phyloP scores from a whole-genome alignment of 2,113 vertebrate species.

The Cercocebus atys region DNA sequence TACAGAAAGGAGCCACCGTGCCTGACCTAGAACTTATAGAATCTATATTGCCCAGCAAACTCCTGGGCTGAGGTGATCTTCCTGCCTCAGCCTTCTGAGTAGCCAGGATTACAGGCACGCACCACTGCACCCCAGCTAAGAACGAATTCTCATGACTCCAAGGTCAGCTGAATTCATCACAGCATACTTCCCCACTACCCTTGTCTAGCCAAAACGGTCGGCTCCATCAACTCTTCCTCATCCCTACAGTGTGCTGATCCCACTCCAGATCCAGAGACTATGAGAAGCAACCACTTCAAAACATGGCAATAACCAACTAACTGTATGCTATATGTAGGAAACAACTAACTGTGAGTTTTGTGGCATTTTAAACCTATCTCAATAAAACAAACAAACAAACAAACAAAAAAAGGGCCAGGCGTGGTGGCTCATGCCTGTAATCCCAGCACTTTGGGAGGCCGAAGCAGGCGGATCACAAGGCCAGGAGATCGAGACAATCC shows the following conservation, averaged over 20 bases:
- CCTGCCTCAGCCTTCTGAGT: background rate
- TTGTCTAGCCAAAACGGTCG: background rate
- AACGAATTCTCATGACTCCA: background rate
- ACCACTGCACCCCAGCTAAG: background rate
- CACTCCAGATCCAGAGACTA: background rate
- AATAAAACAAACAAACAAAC: background rate
- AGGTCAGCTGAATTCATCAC: background rate
- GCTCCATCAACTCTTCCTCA: background rate
- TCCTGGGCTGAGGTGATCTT: background rate
- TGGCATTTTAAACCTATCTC: constrained; percentile 8
- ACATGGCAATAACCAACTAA: background rate
- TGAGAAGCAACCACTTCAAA: background rate
- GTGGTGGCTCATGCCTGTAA: no score
- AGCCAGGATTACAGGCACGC: background rate
- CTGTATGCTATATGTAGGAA: background rate
- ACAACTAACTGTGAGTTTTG: background rate
- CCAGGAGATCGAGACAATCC: no score
- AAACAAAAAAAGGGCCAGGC: no score
- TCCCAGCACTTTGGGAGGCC: no score
- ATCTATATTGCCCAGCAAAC: background rate
- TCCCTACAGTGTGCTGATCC: background rate
- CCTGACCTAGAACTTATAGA: no score
- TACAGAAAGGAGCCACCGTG: no score
- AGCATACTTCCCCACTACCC: background rate
- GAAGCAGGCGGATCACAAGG: no score